Conservation (phyloP, 2,888 invertebrate species). For the Perithous albicinctus region DNA sequence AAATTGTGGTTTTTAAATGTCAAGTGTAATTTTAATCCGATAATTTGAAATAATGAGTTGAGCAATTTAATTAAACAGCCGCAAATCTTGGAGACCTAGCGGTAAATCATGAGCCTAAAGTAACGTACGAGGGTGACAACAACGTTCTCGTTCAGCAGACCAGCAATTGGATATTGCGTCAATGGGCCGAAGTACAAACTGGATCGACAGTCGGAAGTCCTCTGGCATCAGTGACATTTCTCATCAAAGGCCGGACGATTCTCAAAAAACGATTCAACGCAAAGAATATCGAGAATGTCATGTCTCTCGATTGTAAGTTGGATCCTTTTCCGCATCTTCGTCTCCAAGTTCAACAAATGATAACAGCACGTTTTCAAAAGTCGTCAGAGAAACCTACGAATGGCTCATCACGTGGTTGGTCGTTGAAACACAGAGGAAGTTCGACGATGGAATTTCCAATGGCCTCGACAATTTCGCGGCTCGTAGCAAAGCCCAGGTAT, state of each 20-base stretch:
- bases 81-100: constrained; percentile 94
- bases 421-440: constrained; percentile 88
- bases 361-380: constrained; percentile 83
- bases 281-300: constrained; percentile 77
- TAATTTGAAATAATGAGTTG: constrained; percentile 1
- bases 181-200: constrained; percentile 86
- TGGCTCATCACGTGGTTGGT: constrained; percentile 94
- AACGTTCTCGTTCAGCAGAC: constrained; percentile 96
- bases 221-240: constrained; percentile 89
- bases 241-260: constrained; percentile 86
- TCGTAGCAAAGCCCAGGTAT: constrained; percentile 93
- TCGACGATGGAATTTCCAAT: constrained; percentile 86
- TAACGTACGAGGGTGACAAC: constrained; percentile 98
- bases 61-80: constrained; percentile 85
- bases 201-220: constrained; percentile 88
- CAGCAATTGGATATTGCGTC: constrained; percentile 93
- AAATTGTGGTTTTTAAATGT: no score
- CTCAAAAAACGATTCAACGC: constrained; percentile 83
- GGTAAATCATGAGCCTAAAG: constrained; percentile 94
- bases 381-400: constrained; percentile 90
- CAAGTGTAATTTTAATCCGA: neutral
- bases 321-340: constrained; percentile 10
- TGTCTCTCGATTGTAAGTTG: constrained; percentile 83
- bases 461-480: constrained; percentile 91
- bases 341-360: neutral